A percentile compares a stretch with the other conserved stretches of the same genome.
phyloP scores from a whole-genome alignment of 2,888 invertebrate genomes.

The Steromphala cineraria region DNA sequence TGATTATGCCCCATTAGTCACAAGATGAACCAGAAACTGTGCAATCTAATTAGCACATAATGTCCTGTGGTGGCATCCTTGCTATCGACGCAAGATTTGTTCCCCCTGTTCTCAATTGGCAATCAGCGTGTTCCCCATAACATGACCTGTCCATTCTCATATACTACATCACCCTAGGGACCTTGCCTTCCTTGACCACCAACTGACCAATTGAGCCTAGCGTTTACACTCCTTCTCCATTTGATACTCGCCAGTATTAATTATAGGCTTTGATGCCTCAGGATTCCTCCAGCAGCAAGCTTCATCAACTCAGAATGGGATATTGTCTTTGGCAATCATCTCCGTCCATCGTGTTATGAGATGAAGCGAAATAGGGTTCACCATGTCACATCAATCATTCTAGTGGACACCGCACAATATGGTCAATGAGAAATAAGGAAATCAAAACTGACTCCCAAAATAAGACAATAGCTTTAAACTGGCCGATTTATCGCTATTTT shows the following conservation, averaged over 20 bases:
- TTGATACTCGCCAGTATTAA: not conserved
- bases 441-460: too few species aligned
- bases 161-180: not conserved
- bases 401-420: not conserved
- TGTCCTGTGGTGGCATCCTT: too few species aligned
- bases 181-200: not conserved
- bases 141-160: not conserved
- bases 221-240: not conserved
- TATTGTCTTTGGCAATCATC: conserved; percentile 1
- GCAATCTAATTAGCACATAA: too few species aligned
- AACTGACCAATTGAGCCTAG: not conserved
- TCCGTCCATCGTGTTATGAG: not conserved
- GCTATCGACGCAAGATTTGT: not conserved
- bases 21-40: too few species aligned
- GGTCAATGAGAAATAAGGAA: not conserved
- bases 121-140: not conserved
- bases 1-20: too few species aligned
- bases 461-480: too few species aligned
- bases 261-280: not conserved
- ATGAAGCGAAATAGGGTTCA: not conserved
- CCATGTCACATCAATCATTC: not conserved
- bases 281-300: not conserved
- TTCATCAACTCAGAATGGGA: not conserved
- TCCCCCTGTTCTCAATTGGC: not conserved
- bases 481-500: too few species aligned